Evolutionary conservation across 2,797 vertebrate species (phyloP), one percentile per base, ranked within the genome.

Genomic region (Sebastes nivosus): DNA sequence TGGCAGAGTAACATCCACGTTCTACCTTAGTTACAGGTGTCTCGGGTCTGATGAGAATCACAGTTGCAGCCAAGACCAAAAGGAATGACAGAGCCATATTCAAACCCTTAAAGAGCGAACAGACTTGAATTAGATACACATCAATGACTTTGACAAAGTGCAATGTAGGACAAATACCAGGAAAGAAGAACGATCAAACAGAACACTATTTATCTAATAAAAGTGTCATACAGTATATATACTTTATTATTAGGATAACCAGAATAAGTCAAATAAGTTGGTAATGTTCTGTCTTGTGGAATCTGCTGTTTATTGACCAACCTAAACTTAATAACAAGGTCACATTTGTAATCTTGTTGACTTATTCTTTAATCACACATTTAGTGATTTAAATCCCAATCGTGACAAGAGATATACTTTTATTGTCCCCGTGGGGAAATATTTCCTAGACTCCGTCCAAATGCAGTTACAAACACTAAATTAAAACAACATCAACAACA

Each of bases 31-130:
- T 95, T 67, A 93, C 84, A 69, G 92, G 92, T 59, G 94, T 95
- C 88, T 96, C 95, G 0, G 94, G 93, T 92, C 91, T 92, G 83
- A 95, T 95, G 6, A 95, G 94, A 86, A 96, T 93, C 87, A 94
- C 92, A 64, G 93, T 93, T 34, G 93, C 92, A 87, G 95, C 94
- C 76, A 96, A 89, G 68, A 96, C 91, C 87, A 96, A 73, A 61
- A 95, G 91, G 90, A 95, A 95, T 42, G 95, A 91, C 89, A 95
- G 84, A 91, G 89, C 91, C 93, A 95, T 96, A 64, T 32, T 91
- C 38, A 5, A 83, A 82, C 79, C 90, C 70, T 88, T 68, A 2
- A 50, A 81, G 34, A 87, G 9, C n/a, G 86, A 80, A 87, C n/a
- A 84, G 8, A 85, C 52, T 64, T 16, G 8, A 34, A 67, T 85